Evolutionary conservation across 1,140 invertebrate genomes (phyloP).

Genomic region (Bombus picipes): DNA sequence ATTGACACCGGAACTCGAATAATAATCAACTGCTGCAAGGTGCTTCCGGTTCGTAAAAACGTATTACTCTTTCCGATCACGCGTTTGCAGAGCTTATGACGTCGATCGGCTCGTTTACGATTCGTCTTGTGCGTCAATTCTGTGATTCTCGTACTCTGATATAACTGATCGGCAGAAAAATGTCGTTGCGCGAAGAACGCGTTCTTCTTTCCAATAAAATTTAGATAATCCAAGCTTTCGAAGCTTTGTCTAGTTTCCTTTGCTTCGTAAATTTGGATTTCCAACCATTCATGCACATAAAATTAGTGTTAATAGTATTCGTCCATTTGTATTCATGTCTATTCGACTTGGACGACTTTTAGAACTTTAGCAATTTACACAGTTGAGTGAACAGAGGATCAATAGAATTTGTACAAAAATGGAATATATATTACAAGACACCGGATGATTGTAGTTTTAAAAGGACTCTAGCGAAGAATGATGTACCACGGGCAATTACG

Average conservation of each 20-base stretch:
- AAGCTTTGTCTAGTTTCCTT: background rate
- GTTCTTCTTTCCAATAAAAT: background rate
- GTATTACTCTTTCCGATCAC: constrained; percentile 50
- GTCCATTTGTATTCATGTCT: background rate
- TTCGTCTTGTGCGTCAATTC: background rate
- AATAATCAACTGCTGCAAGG: constrained; percentile 24
- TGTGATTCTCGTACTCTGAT: background rate
- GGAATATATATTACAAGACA: no score
- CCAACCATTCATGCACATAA: background rate
- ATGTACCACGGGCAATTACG: background rate
- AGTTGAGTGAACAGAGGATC: background rate
- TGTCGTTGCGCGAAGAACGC: no score
- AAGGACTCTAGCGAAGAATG: background rate
- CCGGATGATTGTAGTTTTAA: no score
- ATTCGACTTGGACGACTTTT: background rate
- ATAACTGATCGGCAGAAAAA: no score
- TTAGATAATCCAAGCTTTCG: background rate
- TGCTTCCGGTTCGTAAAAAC: constrained; percentile 43
- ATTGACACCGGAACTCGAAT: constrained; percentile 52
- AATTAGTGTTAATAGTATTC: background rate
- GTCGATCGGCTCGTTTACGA: background rate
- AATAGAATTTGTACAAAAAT: no score
- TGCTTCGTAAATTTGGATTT: background rate
- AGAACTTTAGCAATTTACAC: background rate
- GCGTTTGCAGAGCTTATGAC: constrained; percentile 5